A percentile compares a stretch with the other conserved stretches of the same genome.
phyloP scores from a whole-genome alignment of 2,113 vertebrate species.

The Eurystomus gularis region DNA sequence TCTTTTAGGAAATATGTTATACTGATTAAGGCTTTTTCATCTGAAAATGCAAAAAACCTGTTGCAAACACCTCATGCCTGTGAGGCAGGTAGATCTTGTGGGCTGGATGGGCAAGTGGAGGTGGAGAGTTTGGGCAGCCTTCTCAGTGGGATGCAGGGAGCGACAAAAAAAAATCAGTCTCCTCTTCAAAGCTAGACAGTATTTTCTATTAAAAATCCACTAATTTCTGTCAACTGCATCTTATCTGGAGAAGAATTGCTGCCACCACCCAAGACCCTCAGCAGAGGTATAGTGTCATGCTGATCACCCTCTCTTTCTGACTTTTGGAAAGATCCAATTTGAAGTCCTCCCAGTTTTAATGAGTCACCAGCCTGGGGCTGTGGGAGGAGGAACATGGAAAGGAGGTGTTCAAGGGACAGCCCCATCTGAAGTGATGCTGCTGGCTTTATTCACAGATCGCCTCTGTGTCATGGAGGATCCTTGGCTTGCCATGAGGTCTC shows the following conservation, averaged over 20 bases:
- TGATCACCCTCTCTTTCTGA: neutral
- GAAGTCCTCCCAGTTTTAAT: neutral
- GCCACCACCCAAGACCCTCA: neutral
- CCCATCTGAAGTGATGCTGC: rapidly evolving
- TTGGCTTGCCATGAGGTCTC: neutral
- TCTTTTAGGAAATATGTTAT: neutral
- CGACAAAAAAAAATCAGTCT: neutral
- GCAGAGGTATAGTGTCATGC: neutral
- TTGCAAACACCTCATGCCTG: neutral
- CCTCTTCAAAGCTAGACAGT: neutral
- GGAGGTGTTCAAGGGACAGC: neutral
- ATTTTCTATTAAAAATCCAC: neutral
- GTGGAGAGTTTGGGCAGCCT: neutral
- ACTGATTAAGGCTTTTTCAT: neutral
- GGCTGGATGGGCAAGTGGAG: neutral
- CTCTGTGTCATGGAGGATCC: neutral
- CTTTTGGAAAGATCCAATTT: neutral
- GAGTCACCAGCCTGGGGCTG: rapidly evolving
- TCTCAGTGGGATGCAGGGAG: neutral
- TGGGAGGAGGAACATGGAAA: neutral
- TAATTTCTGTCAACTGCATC: neutral
- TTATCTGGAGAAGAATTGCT: neutral
- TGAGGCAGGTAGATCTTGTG: neutral
- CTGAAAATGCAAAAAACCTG: neutral
- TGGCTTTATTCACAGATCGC: neutral